Evolutionary conservation across 1,140 invertebrate genomes (phyloP).

Genomic region (Limonius californicus): DNA sequence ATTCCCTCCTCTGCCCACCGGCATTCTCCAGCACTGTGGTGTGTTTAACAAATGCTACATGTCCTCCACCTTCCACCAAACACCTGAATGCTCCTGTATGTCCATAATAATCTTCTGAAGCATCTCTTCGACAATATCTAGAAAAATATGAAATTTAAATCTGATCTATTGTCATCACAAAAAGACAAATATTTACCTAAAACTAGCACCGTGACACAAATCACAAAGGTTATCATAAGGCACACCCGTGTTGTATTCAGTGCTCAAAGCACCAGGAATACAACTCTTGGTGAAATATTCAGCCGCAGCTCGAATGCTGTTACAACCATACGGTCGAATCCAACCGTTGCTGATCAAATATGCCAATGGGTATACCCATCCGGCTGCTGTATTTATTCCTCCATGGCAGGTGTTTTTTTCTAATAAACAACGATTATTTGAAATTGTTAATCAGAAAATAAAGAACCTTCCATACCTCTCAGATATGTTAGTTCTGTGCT

Average conservation of each 20-base stretch:
- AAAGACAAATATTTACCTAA: constrained; percentile 67
- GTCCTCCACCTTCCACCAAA: constrained; percentile 89
- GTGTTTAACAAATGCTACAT: constrained; percentile 93
- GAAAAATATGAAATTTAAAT: too few relatives aligned
- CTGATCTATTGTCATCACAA: too few relatives aligned
- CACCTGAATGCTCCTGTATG: constrained; percentile 88
- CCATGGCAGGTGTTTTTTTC: constrained; percentile 86
- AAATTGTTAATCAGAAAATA: too few relatives aligned
- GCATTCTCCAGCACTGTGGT: constrained; percentile 89
- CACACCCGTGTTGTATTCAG: constrained; percentile 74
- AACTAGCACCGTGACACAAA: constrained; percentile 85
- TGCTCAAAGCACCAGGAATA: constrained; percentile 82
- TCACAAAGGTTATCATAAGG: constrained; percentile 92
- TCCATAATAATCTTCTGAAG: constrained; percentile 85
- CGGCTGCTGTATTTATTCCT: constrained; percentile 87
- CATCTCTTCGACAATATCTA: constrained; percentile 77
- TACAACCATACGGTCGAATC: constrained; percentile 88
- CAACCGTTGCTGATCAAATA: constrained; percentile 90
- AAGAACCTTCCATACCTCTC: constrained; percentile 55
- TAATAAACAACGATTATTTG: constrained; percentile 30
- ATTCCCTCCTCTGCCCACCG: constrained; percentile 82
- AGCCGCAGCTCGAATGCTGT: constrained; percentile 81
- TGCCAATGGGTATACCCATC: constrained; percentile 93
- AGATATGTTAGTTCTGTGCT: constrained; percentile 85
- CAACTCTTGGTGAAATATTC: constrained; percentile 92